A percentile compares a stretch with the other conserved stretches of the same genome.
These are phyloP conservation scores for Trinectes maculatus DNA, from an alignment of 2,113 vertebrate species.

Conservation along the genomic window DNA sequence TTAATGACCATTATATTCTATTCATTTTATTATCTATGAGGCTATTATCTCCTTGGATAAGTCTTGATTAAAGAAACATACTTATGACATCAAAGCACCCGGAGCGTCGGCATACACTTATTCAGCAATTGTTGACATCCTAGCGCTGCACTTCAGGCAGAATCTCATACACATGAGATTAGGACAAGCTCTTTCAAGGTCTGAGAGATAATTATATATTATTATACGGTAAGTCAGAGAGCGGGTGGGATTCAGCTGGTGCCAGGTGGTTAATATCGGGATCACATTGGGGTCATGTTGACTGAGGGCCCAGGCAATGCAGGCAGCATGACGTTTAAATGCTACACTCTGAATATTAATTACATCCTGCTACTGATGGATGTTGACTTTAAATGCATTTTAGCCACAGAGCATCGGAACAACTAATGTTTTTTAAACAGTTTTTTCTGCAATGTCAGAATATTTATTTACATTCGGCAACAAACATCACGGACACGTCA, in stretches of 20 bases:
- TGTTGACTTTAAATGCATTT: slow-evolving; percentile 8
- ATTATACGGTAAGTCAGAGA: slow-evolving; percentile 48
- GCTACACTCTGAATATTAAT: slow-evolving; percentile 44
- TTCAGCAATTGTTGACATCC: slow-evolving; percentile 55
- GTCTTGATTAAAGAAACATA: slow-evolving; percentile 70
- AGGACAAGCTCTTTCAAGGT: slow-evolving; percentile 53
- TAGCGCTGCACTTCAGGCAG: slow-evolving; percentile 42
- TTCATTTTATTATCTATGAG: slow-evolving; percentile 62
- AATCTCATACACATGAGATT: slow-evolving; percentile 36
- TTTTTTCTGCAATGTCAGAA: slow-evolving; percentile 4
- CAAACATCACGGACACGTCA: neutral
- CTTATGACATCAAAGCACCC: slow-evolving; percentile 47
- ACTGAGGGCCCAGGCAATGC: slow-evolving; percentile 40
- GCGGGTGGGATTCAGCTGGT: slow-evolving; percentile 35
- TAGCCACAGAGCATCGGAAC: neutral
- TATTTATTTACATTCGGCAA: slow-evolving; percentile 19
- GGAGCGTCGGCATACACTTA: slow-evolving; percentile 37
- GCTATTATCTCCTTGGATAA: slow-evolving; percentile 49
- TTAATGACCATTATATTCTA: slow-evolving; percentile 60
- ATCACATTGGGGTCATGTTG: slow-evolving; percentile 49
- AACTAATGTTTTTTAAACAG: slow-evolving; percentile 10
- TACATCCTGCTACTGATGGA: slow-evolving; percentile 6
- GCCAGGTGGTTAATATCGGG: slow-evolving; percentile 47
- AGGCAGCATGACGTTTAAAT: slow-evolving; percentile 54
- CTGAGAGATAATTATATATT: slow-evolving; percentile 70